Base-by-base conservation (phyloP, 2,797 vertebrate species). In the Poecilia gillii region DNA sequence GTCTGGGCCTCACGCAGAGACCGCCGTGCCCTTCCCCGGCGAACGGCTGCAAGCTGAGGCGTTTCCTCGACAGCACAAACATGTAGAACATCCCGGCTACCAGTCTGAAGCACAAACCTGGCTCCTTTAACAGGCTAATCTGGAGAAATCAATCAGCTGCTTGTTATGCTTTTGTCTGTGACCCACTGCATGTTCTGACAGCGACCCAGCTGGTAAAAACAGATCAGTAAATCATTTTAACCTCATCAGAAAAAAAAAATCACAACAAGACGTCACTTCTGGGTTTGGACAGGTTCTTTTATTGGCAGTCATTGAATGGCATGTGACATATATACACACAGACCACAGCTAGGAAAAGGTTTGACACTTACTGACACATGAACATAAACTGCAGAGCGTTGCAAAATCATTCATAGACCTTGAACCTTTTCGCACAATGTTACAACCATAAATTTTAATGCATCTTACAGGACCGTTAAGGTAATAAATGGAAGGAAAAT, bases 231-330 rank as follows among this genome's bases (percentile, higher is more conserved):
- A 36, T 28, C 57, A 13, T 64, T 46, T 81, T 59, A 46, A 31
- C 3, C 13, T 64, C 20, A 33, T 59, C 55, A 33, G 68, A 20
- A 78, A 84, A 82, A 57, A 45, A 78, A 23, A 25, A 53, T 25
- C 23, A 25, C 82, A 82, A 85, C 8, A 45, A 76, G 23, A 82
- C 64, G 0, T 31, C 33, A 83, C 39, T 31, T 75, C 64, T 88
- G 18, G 31, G 74, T 84, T 88, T 83, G 70, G 66, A 82, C 79
- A 1, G 8, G 57, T 80, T 85, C 6, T 87, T 95, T 95, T 91
- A 94, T 94, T 95, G 92, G 91, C 91, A 92, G 92, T 93, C 84
- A 90, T 83, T 87, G 82, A 86, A 89, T 82, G 89, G 72, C 73
- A 76, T 85, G 87, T 88, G 83, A 93, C 89, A 82, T 85, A 83